Conservation (phyloP, 2,888 invertebrate species). For the Caenorhabditis wallacei region DNA sequence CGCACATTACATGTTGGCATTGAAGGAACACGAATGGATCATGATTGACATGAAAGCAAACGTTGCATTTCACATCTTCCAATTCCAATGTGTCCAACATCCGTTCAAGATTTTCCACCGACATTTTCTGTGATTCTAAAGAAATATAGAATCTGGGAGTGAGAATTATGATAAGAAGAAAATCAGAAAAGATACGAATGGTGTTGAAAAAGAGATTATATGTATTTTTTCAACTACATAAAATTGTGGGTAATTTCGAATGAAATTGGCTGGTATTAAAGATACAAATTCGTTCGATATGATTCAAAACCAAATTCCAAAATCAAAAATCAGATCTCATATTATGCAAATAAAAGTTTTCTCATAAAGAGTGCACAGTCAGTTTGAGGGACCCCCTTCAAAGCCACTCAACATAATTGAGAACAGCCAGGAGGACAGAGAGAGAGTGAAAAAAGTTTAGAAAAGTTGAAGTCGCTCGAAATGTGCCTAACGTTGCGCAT, state of each 20-base stretch:
- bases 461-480: constrained; percentile 32
- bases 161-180: neutral
- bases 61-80: constrained; percentile 28
- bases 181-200: neutral
- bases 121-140: neutral
- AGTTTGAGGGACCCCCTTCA: neutral
- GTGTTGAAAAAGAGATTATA: neutral
- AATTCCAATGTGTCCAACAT: constrained; percentile 20
- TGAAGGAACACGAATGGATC: constrained; percentile 26
- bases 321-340: neutral
- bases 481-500: constrained; percentile 40
- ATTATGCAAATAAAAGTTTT: neutral
- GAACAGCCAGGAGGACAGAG: constrained; percentile 14
- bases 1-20: constrained; percentile 36
- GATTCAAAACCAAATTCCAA: neutral
- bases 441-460: neutral
- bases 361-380: neutral
- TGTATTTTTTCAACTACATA: too few relatives aligned
- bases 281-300: neutral
- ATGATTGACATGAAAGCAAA: constrained; percentile 40
- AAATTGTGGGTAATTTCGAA: too few relatives aligned
- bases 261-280: too few relatives aligned
- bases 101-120: neutral
- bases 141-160: too few relatives aligned
- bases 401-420: constrained; percentile 20